Conservation (phyloP, 2,797 vertebrate genomes). For the Parotocinclus haroldoi region DNA sequence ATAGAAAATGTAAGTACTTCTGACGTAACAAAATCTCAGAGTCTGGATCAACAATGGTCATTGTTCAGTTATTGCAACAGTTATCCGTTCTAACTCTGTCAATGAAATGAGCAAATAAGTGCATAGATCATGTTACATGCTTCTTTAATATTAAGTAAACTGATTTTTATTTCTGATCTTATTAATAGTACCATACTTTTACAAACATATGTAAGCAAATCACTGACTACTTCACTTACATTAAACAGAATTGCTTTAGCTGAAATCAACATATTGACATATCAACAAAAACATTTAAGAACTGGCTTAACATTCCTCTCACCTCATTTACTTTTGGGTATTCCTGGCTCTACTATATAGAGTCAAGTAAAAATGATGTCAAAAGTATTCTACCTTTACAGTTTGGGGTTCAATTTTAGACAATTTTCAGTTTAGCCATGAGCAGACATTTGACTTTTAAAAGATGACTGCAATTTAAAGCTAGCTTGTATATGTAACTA, state of each 20-base stretch:
- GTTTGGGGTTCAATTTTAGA: neutral
- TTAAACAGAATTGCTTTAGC: constrained; percentile 23
- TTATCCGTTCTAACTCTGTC: constrained; percentile 51
- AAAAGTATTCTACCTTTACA: neutral
- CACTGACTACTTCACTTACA: constrained; percentile 11
- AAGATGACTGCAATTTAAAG: too few relatives aligned
- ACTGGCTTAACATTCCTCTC: constrained; percentile 18
- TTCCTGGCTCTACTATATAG: too few relatives aligned
- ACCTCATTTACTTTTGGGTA: constrained; percentile 4
- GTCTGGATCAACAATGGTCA: constrained; percentile 14
- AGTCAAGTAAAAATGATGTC: too few relatives aligned
- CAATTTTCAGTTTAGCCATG: too few relatives aligned
- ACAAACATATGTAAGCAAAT: constrained; percentile 9
- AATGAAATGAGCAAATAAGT: constrained; percentile 59
- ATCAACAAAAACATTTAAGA: constrained; percentile 7
- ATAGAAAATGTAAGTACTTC: neutral
- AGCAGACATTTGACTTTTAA: too few relatives aligned
- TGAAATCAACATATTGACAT: neutral
- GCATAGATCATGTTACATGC: constrained; percentile 69
- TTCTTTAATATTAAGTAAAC: constrained; percentile 5
- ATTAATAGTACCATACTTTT: constrained; percentile 51
- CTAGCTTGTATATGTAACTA: too few relatives aligned
- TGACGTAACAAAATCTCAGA: neutral
- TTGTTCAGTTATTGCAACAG: constrained; percentile 68
- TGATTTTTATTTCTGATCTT: constrained; percentile 15